Evolutionary conservation across 2,888 invertebrate genomes (phyloP), one percentile per base, ranked within the genome.

Genomic region (Colostygia pectinataria): DNA sequence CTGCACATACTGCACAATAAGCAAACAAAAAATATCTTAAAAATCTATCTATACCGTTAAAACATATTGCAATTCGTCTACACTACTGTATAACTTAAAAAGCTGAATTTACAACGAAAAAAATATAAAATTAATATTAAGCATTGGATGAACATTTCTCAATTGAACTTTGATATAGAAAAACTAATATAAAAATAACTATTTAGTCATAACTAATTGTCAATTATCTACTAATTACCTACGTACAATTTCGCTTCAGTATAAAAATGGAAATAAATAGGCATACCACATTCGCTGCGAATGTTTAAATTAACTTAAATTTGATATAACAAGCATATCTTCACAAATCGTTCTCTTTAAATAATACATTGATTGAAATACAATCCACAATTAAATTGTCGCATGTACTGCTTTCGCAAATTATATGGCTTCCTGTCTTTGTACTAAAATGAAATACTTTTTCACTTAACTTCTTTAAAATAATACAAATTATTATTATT

Each of bases 181-280:
- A 37, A 63, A 54, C 33, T 39, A 49, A 50, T 49, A 52, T 34
- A 48, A 53, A 55, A 76, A 32, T 41, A 51, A 76, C 68, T 71
- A 61, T 74, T 74, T 78, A 76, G 64, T 76, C 73, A 67, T 77
- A 77, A 75, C 71, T 77, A 76, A 73, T 81, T 83, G 84, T 85
- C 83, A 82, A 80, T 72, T 74, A 68, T 50, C 66, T 80, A 74
- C 68, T 63, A 68, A 68, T 71, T 69, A 81, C 71, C 76, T 83
- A 82, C 73, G 74, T 80, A 85, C 74, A 80, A 75, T 54, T 72
- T 75, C 66, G 81, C 72, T 74, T 80, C 70, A 73, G 75, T 72
- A 75, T 74, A 73, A 70, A 80, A 83, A 83, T 77, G 65, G 75
- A 83, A 88, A 88, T 87, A 88, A 88, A 87, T 88, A 88, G 83